Conservation (phyloP, 2,888 invertebrate species). For the Dasysyrphus tricinctus region DNA sequence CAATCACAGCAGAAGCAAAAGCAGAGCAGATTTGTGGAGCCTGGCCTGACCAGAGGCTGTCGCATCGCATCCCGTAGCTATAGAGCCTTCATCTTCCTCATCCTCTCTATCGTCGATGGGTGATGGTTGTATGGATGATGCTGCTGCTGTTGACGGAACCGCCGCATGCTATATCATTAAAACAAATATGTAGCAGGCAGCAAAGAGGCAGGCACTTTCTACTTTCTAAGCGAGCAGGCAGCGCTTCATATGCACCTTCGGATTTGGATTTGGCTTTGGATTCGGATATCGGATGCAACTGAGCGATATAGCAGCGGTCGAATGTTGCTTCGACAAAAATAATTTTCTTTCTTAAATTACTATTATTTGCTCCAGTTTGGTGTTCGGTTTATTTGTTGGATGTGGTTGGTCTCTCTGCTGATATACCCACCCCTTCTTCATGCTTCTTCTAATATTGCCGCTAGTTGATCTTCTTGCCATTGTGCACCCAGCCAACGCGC, state of each 20-base stretch:
- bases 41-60: constrained; percentile 74
- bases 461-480: constrained; percentile 53
- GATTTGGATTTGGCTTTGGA: constrained; percentile 4
- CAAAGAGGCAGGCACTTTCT: constrained; percentile 73
- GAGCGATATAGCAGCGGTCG: constrained; percentile 59
- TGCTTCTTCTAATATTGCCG: constrained; percentile 23
- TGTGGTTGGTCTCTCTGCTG: constrained; percentile 48
- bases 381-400: constrained; percentile 73
- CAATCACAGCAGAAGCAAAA: constrained; percentile 65
- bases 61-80: constrained; percentile 30
- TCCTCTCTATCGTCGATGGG: constrained; percentile 56
- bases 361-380: constrained; percentile 75
- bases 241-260: constrained; percentile 68
- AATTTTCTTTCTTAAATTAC: constrained; percentile 75
- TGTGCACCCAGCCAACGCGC: constrained; percentile 18
- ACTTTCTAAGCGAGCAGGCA: constrained; percentile 56
- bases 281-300: constrained; percentile 51
- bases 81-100: constrained; percentile 60
- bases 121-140: constrained; percentile 31
- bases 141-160: constrained; percentile 69
- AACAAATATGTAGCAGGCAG: constrained; percentile 74
- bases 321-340: constrained; percentile 70
- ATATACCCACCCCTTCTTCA: constrained; percentile 13
- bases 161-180: constrained; percentile 75
- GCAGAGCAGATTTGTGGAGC: constrained; percentile 34